phyloP scores from a whole-genome alignment of 2,888 invertebrate species.

The Drosophila hamatofila region DNA sequence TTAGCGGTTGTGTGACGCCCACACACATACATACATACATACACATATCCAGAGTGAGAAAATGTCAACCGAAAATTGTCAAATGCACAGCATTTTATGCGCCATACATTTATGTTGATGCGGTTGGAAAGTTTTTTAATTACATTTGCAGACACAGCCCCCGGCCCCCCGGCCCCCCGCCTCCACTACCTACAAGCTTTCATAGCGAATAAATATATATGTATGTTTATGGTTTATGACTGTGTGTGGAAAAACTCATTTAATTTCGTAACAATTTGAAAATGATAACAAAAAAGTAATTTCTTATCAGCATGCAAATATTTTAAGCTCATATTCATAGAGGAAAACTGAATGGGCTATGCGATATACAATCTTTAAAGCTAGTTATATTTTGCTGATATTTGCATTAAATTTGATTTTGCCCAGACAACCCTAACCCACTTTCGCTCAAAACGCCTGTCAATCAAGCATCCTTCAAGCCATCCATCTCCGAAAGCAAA shows the following conservation, averaged over 20 bases:
- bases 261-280: conserved; percentile 77
- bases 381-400: conserved; percentile 28
- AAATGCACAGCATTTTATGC: conserved; percentile 73
- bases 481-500: conserved; percentile 46
- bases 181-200: neutral
- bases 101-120: conserved; percentile 80
- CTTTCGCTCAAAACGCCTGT: conserved; percentile 60
- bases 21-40: conserved; percentile 15
- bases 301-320: conserved; percentile 41
- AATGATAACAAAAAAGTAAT: conserved; percentile 56
- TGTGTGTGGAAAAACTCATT: conserved; percentile 74
- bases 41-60: conserved; percentile 24
- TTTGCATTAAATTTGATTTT: conserved; percentile 45
- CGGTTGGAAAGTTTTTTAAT: conserved; percentile 79
- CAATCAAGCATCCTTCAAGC: conserved; percentile 57
- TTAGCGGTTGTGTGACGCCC: conserved; percentile 52
- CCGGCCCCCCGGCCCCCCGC: neutral
- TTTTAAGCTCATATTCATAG: conserved; percentile 7
- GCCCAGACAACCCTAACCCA: conserved; percentile 31
- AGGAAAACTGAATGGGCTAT: neutral
- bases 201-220: conserved; percentile 36
- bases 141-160: conserved; percentile 60
- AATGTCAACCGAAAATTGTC: conserved; percentile 77
- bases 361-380: neutral
- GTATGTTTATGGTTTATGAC: conserved; percentile 42